Percentiles rank a stretch among this genome's conserved stretches.
Evolutionary conservation across 2,797 vertebrate genomes (phyloP).

Genomic region (Manis crassicaudata): DNA sequence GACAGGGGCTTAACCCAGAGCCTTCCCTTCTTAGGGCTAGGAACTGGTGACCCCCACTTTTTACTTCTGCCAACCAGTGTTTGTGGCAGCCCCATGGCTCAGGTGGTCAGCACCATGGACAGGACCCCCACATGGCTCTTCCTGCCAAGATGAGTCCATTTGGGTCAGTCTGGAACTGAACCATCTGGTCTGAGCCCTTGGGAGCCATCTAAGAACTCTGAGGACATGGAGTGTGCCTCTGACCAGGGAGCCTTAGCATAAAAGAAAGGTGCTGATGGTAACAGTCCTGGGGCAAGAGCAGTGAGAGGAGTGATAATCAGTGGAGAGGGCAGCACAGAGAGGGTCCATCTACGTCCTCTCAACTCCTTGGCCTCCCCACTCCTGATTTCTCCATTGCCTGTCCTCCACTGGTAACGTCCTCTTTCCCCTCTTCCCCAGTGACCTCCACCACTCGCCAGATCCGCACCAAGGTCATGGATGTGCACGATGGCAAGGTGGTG

Average conservation of each 20-base stretch:
- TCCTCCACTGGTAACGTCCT: background rate
- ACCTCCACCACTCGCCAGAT: constrained; percentile 77
- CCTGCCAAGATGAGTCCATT: background rate
- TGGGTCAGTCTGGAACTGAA: background rate
- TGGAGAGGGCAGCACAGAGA: background rate
- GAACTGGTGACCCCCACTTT: background rate
- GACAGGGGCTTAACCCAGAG: background rate
- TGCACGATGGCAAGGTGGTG: constrained; percentile 82
- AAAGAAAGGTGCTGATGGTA: background rate
- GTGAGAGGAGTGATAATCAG: background rate
- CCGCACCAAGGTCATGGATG: constrained; percentile 79
- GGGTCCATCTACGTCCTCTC: background rate
- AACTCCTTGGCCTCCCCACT: background rate
- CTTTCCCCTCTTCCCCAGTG: constrained; percentile 58
- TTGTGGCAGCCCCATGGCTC: background rate
- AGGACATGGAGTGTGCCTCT: background rate
- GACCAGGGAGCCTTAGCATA: background rate
- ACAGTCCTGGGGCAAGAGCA: background rate
- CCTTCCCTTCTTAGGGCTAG: background rate
- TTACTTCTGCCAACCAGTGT: background rate
- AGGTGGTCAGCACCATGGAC: constrained; percentile 59
- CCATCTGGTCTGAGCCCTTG: background rate
- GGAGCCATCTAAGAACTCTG: background rate
- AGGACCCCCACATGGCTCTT: background rate
- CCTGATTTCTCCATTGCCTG: background rate